A percentile compares a stretch with the other conserved stretches of the same genome.
These are phyloP conservation scores for Archips crataeganus DNA, from an alignment of 2,888 invertebrate genomes.

Conservation along the genomic window DNA sequence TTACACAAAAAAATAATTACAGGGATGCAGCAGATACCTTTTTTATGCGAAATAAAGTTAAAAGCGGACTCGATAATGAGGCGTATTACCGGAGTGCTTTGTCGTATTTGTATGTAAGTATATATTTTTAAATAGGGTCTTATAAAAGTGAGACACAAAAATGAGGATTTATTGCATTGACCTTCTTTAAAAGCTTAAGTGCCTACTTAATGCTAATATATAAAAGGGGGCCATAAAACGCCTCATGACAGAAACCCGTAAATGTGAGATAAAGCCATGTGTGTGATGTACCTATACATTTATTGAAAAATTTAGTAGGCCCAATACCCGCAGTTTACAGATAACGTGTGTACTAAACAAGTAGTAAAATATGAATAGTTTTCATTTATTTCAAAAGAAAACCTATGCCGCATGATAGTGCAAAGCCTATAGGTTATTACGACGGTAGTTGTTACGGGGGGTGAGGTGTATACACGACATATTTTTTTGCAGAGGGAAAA, in stretches of 20 bases:
- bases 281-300: not conserved
- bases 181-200: conserved; percentile 22
- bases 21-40: conserved; percentile 9
- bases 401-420: not conserved
- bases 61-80: conserved; percentile 1
- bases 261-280: conserved; percentile 26
- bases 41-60: not conserved
- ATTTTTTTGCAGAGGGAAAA: too few species aligned
- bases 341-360: not conserved
- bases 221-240: conserved; percentile 23
- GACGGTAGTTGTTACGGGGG: too few species aligned
- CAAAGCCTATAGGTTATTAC: too few species aligned
- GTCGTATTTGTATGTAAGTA: not conserved
- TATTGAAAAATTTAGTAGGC: not conserved
- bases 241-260: conserved; percentile 20
- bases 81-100: not conserved
- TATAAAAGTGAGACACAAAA: not conserved
- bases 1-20: not conserved
- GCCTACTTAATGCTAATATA: conserved; percentile 23
- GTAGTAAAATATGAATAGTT: not conserved
- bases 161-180: not conserved
- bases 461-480: too few species aligned
- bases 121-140: not conserved
- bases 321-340: not conserved
- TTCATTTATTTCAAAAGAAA: not conserved